These are phyloP conservation scores for Keiferia lycopersicella DNA, from an alignment of 2,888 invertebrate genomes.

Conservation along the genomic window DNA sequence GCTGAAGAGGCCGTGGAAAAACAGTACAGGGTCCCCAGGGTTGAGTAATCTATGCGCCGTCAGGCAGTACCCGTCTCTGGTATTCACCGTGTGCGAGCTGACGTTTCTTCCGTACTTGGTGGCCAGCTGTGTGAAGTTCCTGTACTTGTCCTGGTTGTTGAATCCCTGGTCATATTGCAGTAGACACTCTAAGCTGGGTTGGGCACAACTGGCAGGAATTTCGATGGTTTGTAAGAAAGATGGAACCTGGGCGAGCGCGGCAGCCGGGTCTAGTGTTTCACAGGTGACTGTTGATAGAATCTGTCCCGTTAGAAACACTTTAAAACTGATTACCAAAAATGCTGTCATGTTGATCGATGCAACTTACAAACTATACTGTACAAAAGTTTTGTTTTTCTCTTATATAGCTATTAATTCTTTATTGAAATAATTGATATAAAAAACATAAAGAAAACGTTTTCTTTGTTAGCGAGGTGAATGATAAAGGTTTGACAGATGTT, in stretches of 20 bases:
- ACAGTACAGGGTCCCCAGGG: slow-evolving; percentile 50
- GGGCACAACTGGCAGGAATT: background rate
- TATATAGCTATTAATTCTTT: background rate
- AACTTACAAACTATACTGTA: too few species aligned
- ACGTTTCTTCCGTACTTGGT: slow-evolving; percentile 54
- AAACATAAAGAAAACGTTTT: background rate
- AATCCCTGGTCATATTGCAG: slow-evolving; percentile 40
- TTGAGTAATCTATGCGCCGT: slow-evolving; percentile 55
- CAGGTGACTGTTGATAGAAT: background rate
- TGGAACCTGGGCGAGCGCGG: background rate
- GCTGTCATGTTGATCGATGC: background rate
- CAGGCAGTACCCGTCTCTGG: slow-evolving; percentile 59
- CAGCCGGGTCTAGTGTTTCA: background rate
- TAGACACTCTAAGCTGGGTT: background rate
- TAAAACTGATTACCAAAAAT: background rate
- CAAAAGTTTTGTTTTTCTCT: too few species aligned
- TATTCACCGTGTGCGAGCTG: slow-evolving; percentile 50
- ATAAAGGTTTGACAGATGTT: background rate
- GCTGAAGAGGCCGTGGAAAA: slow-evolving; percentile 63
- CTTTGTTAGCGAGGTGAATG: background rate
- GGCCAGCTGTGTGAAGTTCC: slow-evolving; percentile 48
- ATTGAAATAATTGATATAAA: background rate
- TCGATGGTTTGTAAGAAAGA: background rate
- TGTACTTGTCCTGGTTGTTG: slow-evolving; percentile 50
- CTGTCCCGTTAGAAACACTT: background rate